These are phyloP conservation scores for Berghia stephanieae DNA, from an alignment of 1,140 invertebrate genomes.

Conservation along the genomic window DNA sequence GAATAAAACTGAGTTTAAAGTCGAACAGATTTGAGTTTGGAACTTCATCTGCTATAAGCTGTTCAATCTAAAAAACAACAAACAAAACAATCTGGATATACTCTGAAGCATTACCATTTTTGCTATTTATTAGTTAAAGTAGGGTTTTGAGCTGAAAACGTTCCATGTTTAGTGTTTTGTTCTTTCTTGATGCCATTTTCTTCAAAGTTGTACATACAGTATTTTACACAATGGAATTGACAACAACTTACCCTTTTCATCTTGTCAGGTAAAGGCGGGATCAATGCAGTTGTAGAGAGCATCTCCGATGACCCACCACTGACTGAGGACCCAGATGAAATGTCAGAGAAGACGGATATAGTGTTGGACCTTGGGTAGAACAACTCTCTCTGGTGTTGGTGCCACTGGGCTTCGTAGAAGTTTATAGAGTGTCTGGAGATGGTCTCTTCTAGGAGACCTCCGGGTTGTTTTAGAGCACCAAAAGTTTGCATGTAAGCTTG, in stretches of 20 bases:
- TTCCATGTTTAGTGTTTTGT: too few species aligned
- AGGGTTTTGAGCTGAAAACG: too few species aligned
- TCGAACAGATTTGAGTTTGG: too few species aligned
- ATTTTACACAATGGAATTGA: too few species aligned
- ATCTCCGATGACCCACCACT: conserved; percentile 35
- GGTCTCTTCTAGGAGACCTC: conserved; percentile 73
- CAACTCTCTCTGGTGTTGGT: conserved; percentile 74
- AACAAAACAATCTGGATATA: too few species aligned
- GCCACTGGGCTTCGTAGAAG: conserved; percentile 74
- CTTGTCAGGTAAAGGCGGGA: conserved; percentile 48
- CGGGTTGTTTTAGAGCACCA: conserved; percentile 84
- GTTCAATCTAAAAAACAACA: too few species aligned
- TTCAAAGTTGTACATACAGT: too few species aligned
- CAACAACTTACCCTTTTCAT: conserved; percentile 49
- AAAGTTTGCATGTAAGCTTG: conserved; percentile 97
- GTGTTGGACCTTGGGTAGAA: conserved; percentile 64
- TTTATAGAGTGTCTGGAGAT: conserved; percentile 83
- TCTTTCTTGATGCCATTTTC: too few species aligned
- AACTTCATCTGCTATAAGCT: too few species aligned
- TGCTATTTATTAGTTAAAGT: too few species aligned
- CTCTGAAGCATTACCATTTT: too few species aligned
- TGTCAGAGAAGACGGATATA: conserved; percentile 60
- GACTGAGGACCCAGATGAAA: conserved; percentile 50
- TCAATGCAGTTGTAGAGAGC: conserved; percentile 30
- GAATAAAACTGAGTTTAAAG: too few species aligned